phyloP scores from a whole-genome alignment of 2,888 invertebrate genomes.

The Nymphalis c-album region DNA sequence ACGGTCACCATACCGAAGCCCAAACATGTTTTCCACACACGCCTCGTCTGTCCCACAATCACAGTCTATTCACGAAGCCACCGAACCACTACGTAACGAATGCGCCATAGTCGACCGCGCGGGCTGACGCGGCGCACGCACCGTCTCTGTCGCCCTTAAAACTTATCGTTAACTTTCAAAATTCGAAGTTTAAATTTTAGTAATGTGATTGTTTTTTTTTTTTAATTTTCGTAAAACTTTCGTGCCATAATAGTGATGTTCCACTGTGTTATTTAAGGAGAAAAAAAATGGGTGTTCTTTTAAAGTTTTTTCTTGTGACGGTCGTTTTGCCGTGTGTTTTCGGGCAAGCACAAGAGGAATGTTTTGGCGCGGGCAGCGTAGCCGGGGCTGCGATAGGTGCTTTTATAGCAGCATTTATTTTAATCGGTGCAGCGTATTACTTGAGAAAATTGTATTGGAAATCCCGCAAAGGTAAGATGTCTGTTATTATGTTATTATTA shows the following conservation, averaged over 20 bases:
- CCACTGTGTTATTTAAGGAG: conserved; percentile 45
- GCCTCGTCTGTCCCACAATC: conserved; percentile 72
- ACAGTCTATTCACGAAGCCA: conserved; percentile 59
- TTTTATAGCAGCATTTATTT: conserved; percentile 83
- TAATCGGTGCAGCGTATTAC: conserved; percentile 81
- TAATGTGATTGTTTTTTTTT: conserved; percentile 63
- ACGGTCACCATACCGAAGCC: conserved; percentile 50
- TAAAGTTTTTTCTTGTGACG: conserved; percentile 70
- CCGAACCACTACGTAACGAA: conserved; percentile 41
- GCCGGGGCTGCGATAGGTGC: conserved; percentile 87
- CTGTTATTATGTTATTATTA: conserved; percentile 22
- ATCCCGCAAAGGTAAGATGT: conserved; percentile 78
- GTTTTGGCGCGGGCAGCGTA: conserved; percentile 86
- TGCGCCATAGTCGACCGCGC: conserved; percentile 68
- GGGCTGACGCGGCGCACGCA: conserved; percentile 66
- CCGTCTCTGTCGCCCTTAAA: conserved; percentile 42
- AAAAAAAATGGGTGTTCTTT: conserved; percentile 67
- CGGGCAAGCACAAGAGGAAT: conserved; percentile 73
- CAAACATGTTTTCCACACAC: conserved; percentile 72
- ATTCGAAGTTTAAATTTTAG: conserved; percentile 61
- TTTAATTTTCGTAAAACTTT: conserved; percentile 45
- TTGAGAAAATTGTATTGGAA: conserved; percentile 84
- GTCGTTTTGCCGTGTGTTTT: conserved; percentile 71
- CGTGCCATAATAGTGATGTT: conserved; percentile 77
- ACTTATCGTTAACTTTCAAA: conserved; percentile 47